phyloP scores from a whole-genome alignment of 2,888 invertebrate species.

The Spatulosminthurus flaviceps region DNA sequence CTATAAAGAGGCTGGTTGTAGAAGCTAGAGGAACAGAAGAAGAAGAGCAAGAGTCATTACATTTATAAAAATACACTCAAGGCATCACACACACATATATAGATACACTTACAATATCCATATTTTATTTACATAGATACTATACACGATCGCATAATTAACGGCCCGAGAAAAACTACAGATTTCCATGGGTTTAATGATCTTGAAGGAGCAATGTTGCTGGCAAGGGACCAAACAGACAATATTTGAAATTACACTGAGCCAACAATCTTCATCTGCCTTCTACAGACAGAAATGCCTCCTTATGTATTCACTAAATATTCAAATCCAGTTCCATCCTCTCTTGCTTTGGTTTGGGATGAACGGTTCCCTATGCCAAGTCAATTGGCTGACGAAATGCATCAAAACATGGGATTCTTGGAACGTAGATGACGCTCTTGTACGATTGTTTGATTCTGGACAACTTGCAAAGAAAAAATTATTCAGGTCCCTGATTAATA shows the following conservation, averaged over 20 bases:
- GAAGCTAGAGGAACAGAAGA: not conserved
- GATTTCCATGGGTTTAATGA: conserved; percentile 13
- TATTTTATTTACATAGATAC: not conserved
- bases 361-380: no score
- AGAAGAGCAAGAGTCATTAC: not conserved
- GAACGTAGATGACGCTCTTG: not conserved
- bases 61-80: conserved; percentile 14
- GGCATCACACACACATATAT: not conserved
- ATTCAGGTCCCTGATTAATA: no score
- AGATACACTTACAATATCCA: not conserved
- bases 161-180: not conserved
- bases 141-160: conserved; percentile 14
- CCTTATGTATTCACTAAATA: no score
- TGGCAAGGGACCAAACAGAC: conserved; percentile 2
- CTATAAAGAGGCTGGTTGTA: not conserved
- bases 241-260: not conserved
- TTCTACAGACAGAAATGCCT: no score
- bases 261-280: no score
- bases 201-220: not conserved
- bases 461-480: no score
- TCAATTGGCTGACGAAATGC: not conserved
- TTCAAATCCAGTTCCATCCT: no score
- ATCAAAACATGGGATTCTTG: not conserved
- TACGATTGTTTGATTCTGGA: not conserved
- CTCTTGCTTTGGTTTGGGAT: no score